Evolutionary conservation across 2,113 vertebrate genomes (phyloP).

Genomic region (Brachyhypopomus occidentalis): DNA sequence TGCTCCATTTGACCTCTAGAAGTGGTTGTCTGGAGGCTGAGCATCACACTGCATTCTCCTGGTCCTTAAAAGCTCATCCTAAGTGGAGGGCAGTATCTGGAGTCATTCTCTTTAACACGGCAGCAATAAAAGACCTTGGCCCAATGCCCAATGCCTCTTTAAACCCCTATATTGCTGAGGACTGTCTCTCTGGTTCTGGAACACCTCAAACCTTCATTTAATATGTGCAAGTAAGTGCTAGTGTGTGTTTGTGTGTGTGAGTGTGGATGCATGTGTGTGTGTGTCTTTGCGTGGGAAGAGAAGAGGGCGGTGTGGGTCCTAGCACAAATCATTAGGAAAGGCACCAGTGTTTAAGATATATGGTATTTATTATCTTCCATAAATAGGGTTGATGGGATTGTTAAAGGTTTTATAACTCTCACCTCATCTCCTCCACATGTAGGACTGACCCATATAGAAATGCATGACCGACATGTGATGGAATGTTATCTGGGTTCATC

Average conservation of each 20-base stretch:
- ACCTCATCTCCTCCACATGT: slow-evolving; percentile 31
- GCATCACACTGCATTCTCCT: slow-evolving; percentile 41
- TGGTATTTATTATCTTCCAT: slow-evolving; percentile 58
- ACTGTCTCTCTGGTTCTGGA: slow-evolving; percentile 62
- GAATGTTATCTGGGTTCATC: slow-evolving; percentile 49
- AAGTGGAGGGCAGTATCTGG: slow-evolving; percentile 64
- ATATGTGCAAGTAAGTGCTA: slow-evolving; percentile 3
- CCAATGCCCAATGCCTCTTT: slow-evolving; percentile 59
- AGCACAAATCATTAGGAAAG: slow-evolving; percentile 53
- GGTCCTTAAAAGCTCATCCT: slow-evolving; percentile 42
- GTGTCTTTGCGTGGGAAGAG: slow-evolving; percentile 8
- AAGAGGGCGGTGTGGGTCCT: slow-evolving; percentile 16
- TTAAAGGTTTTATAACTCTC: slow-evolving; percentile 40
- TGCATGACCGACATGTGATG: slow-evolving; percentile 38
- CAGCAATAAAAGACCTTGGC: slow-evolving; percentile 66
- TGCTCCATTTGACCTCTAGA: slow-evolving; percentile 33
- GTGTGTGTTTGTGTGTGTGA: slow-evolving; percentile 31
- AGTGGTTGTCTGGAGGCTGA: slow-evolving; percentile 16
- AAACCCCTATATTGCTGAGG: slow-evolving; percentile 64
- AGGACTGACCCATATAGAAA: slow-evolving; percentile 46
- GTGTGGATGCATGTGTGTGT: slow-evolving; percentile 35
- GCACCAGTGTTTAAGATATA: slow-evolving; percentile 50
- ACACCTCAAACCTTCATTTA: slow-evolving; percentile 65
- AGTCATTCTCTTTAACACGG: slow-evolving; percentile 60
- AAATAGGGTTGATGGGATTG: slow-evolving; percentile 27